Conservation (phyloP, 2,888 invertebrate genomes). For the Scaptomyza polygonia region DNA sequence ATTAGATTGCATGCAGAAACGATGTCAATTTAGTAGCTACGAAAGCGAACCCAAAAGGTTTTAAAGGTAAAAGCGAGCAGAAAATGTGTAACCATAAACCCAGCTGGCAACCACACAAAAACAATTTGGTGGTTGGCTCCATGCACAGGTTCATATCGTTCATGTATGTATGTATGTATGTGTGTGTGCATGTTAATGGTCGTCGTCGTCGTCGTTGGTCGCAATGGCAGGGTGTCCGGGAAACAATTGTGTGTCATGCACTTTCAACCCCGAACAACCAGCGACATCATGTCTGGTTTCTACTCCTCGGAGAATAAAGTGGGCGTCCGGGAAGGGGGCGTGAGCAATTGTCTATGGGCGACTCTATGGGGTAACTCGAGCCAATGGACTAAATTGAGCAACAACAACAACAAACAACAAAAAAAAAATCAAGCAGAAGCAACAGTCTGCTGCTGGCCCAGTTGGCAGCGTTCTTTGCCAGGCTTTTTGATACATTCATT, state of each 20-base stretch:
- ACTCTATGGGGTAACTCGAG: conserved; percentile 46
- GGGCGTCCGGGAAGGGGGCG: background rate
- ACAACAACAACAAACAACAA: conserved; percentile 16
- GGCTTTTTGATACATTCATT: conserved; percentile 62
- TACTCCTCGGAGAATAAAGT: background rate
- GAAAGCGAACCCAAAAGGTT: conserved; percentile 27
- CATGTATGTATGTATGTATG: background rate
- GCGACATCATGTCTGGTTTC: conserved; percentile 53
- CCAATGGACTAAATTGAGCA: conserved; percentile 73
- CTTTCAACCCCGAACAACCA: conserved; percentile 69
- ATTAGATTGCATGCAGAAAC: conserved; percentile 67
- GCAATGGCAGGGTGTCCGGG: conserved; percentile 25
- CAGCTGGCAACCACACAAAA: conserved; percentile 71
- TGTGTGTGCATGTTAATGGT: conserved; percentile 62
- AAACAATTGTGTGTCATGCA: conserved; percentile 78
- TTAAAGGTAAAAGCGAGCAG: conserved; percentile 41
- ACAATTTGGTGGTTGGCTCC: conserved; percentile 59
- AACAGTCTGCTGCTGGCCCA: conserved; percentile 65
- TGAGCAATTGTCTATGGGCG: conserved; percentile 66
- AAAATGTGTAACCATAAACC: conserved; percentile 73
- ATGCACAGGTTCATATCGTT: background rate
- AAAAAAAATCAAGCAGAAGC: conserved; percentile 34
- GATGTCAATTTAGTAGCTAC: conserved; percentile 54
- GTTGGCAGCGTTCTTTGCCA: conserved; percentile 35
- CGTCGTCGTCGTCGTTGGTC: background rate